phyloP scores from a whole-genome alignment of 2,797 vertebrate species.

The Tarsius wallacei region DNA sequence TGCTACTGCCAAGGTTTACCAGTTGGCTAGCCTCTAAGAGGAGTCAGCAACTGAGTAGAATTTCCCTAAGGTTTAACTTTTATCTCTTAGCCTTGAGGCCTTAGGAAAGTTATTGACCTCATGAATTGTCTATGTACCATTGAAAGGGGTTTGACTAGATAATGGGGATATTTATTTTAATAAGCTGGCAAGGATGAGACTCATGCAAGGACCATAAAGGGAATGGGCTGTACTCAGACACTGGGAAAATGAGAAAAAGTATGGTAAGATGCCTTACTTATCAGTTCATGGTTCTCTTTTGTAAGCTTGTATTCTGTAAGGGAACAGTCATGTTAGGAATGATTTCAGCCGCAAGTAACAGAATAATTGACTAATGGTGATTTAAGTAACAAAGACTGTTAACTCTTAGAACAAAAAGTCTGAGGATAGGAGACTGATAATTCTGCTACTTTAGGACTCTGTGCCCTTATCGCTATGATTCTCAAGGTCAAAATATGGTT shows the following conservation, averaged over 20 bases:
- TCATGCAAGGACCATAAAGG: neutral
- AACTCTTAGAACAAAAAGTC: neutral
- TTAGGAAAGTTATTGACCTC: slow-evolving; percentile 1
- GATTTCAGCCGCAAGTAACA: slow-evolving; percentile 35
- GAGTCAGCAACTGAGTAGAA: neutral
- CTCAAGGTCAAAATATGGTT: neutral
- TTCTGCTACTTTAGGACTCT: neutral
- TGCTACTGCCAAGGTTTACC: neutral
- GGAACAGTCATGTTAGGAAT: neutral
- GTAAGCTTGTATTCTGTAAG: neutral
- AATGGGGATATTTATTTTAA: neutral
- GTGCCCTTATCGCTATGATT: neutral
- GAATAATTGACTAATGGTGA: neutral
- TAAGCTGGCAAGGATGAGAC: neutral
- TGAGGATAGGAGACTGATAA: neutral
- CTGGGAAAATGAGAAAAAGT: neutral
- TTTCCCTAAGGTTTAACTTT: slow-evolving; percentile 43
- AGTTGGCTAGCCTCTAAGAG: neutral
- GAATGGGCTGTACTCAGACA: neutral
- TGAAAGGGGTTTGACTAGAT: slow-evolving; percentile 18
- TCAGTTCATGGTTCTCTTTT: neutral
- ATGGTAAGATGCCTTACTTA: neutral
- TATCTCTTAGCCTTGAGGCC: neutral
- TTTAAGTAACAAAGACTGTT: slow-evolving; percentile 32
- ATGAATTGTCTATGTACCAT: neutral